Evolutionary conservation across 2,113 vertebrate genomes (phyloP).

Genomic region (Xenus cinereus): DNA sequence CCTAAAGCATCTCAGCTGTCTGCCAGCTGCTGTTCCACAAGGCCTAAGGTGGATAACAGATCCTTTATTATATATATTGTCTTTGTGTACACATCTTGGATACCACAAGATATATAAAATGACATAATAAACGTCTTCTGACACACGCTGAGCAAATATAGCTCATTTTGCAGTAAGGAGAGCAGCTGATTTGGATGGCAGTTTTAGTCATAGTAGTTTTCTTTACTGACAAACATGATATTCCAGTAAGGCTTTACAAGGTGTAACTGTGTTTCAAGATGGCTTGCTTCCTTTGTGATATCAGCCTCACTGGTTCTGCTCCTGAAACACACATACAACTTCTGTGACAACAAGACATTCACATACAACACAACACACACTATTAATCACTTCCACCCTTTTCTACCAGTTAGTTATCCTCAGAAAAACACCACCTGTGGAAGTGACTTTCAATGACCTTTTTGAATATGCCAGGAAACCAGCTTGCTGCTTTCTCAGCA

Average conservation of each 20-base stretch:
- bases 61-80: background rate
- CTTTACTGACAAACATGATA: background rate
- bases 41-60: background rate
- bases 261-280: fast-evolving
- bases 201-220: background rate
- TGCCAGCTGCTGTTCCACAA: background rate
- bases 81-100: background rate
- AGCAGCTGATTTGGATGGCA: background rate
- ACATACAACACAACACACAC: background rate
- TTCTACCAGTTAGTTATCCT: background rate
- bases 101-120: background rate
- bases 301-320: background rate
- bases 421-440: background rate
- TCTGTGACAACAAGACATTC: background rate
- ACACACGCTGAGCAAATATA: background rate
- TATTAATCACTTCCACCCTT: background rate
- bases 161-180: background rate
- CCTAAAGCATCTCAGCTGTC: background rate
- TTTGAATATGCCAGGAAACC: background rate
- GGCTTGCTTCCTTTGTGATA: fast-evolving
- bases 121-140: background rate
- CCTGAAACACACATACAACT: background rate
- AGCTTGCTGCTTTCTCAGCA: background rate
- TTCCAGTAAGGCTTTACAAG: background rate
- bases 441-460: background rate